These are phyloP conservation scores for Mustelus asterias DNA, from an alignment of 2,113 vertebrate species.

Conservation along the genomic window DNA sequence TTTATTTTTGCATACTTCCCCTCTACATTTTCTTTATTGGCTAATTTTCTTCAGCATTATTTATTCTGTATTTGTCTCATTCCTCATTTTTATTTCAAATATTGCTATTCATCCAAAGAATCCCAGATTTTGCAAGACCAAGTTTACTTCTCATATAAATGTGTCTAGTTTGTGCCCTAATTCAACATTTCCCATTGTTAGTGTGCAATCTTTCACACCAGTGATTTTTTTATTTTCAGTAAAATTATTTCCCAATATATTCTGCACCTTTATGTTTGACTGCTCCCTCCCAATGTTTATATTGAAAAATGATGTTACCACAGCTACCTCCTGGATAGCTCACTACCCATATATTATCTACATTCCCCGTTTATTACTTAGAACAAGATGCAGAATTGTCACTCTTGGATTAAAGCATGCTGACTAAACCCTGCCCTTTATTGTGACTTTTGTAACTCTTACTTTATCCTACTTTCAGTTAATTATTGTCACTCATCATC, in stretches of 20 bases:
- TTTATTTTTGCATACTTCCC: neutral
- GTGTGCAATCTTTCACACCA: too few relatives aligned
- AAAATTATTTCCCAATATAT: neutral
- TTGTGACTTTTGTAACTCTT: neutral
- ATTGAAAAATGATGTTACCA: neutral
- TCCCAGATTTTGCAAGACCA: neutral
- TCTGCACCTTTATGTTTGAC: neutral
- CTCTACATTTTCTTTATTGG: neutral
- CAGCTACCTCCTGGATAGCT: neutral
- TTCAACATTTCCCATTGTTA: neutral
- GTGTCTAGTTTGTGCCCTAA: neutral
- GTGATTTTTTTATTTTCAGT: neutral
- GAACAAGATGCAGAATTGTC: neutral
- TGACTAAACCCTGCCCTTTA: neutral
- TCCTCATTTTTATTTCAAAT: neutral
- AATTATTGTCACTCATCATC: neutral
- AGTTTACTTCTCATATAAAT: neutral
- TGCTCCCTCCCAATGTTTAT: neutral
- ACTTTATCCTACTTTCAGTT: neutral
- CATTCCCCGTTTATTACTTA: neutral
- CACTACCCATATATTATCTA: neutral
- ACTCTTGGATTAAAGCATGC: neutral
- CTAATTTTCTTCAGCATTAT: neutral
- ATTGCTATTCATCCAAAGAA: neutral
- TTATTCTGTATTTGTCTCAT: neutral